Evolutionary conservation across 2,888 invertebrate species (phyloP), one percentile per base, ranked within the genome.

Genomic region (Philereme vetulata): DNA sequence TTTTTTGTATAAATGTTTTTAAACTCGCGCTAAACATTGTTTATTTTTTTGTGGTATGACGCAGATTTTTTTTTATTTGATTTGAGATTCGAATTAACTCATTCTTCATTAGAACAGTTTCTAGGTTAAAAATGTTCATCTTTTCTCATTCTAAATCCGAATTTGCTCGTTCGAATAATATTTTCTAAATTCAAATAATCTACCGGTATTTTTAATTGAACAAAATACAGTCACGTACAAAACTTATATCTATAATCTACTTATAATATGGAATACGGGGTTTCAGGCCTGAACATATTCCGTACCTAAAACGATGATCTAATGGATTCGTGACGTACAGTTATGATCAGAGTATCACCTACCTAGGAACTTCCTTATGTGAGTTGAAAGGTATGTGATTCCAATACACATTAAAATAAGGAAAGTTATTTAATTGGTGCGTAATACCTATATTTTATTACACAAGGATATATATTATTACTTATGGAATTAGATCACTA

Each of bases 401-500:
- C 11, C 11, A 10, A 43, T 40, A 11, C 11, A 11, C 4, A 11
- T 43, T 43, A 43, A 43, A 4, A 44, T 21, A 44, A 4, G 44
- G 44, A 44, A 44, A 21, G 21, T 7, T 44, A 10, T 43, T 3
- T 11, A 21, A 7, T 21, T 42, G 42, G 5, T 4, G 4, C 9
- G n/a, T n/a, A n/a, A n/a, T n/a, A n/a, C 9, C 0, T 42, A 10
- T 42, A 21, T 21, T 21, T 42, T 42, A n/a, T 10, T 42, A 10
- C 4, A 5, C 42, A 36, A n/a, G n/a, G 36, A 7, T 43, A 38
- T 1, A 6, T 38, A 38, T 8, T 36, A 33, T 43, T 33, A 42
- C 34, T 45, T 21, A 11, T 44, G 10, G 3, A 48, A 68, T 70
- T 72, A 72, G 68, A 56, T 72, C 69, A 72, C 51, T 43, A 11